Conservation (phyloP, 2,797 vertebrate genomes). For the Rhynchotus rufescens region DNA sequence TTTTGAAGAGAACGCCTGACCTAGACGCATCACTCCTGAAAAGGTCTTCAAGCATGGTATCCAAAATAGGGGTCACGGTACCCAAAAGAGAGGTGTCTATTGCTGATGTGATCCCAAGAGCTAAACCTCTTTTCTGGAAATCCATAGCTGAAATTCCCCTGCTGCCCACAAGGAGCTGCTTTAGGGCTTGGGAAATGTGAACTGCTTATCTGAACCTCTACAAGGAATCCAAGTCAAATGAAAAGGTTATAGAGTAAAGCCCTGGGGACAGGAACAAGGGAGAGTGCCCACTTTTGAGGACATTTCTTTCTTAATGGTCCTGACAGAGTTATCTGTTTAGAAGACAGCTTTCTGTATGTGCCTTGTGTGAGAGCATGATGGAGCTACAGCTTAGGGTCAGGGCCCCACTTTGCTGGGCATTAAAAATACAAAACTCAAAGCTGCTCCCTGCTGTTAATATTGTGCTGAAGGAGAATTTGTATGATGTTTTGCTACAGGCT, state of each 20-base stretch:
- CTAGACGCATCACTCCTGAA: not conserved
- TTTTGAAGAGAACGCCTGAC: conserved; percentile 3
- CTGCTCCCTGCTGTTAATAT: not conserved
- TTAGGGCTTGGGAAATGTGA: not conserved
- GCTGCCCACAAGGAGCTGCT: not conserved
- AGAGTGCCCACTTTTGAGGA: not conserved
- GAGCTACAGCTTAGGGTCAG: not conserved
- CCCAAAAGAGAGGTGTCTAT: not conserved
- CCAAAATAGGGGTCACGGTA: not conserved
- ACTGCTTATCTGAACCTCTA: not conserved
- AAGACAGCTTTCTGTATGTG: not conserved
- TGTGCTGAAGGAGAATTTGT: not conserved
- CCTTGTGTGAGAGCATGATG: not conserved
- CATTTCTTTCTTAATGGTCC: not conserved
- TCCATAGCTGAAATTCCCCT: not conserved
- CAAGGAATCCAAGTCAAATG: not conserved
- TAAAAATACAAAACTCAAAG: not conserved
- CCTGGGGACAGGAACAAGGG: not conserved
- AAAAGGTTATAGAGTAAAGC: not conserved
- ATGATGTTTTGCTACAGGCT: not conserved
- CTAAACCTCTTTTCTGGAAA: not conserved
- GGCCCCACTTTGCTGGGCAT: not conserved
- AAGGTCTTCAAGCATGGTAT: not conserved
- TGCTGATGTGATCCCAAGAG: not conserved
- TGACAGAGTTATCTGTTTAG: not conserved